A percentile compares a stretch with the other conserved stretches of the same genome.
These are phyloP conservation scores for cattle (Bos taurus) DNA, from an alignment of 2,113 vertebrate species.

Conservation along the genomic window DNA sequence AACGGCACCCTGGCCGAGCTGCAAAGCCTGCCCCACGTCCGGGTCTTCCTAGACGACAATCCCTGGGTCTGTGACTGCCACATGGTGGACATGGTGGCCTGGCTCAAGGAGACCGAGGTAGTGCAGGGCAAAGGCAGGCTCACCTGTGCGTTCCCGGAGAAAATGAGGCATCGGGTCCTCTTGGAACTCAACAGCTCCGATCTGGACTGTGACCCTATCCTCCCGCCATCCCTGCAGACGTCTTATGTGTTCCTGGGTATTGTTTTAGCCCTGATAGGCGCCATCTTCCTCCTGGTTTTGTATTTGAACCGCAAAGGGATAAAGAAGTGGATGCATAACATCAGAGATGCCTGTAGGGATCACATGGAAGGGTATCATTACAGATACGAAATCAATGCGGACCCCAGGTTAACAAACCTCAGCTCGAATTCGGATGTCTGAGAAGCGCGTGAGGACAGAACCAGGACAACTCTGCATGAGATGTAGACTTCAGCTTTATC, in stretches of 20 bases:
- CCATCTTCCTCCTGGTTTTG: conserved; percentile 97
- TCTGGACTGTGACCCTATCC: conserved; percentile 81
- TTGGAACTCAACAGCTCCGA: conserved; percentile 79
- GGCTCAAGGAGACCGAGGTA: conserved; percentile 86
- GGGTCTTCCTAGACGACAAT: conserved; percentile 82
- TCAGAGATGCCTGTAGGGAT: conserved; percentile 97
- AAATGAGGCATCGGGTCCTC: conserved; percentile 78
- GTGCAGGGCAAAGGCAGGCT: conserved; percentile 79
- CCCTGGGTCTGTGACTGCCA: conserved; percentile 92
- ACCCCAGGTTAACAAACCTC: conserved; percentile 94
- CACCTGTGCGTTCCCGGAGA: conserved; percentile 83
- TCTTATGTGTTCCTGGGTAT: conserved; percentile 96
- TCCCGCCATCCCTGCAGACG: conserved; percentile 86
- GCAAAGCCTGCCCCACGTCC: conserved; percentile 74
- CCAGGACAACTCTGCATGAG: conserved; percentile 86
- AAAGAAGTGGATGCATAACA: conserved; percentile 98
- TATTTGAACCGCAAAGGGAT: conserved; percentile 98
- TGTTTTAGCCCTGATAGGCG: conserved; percentile 95
- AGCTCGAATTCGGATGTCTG: conserved; percentile 96
- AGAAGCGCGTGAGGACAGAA: not conserved
- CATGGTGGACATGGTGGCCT: conserved; percentile 82
- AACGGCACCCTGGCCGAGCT: conserved; percentile 80
- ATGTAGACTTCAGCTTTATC: conserved; percentile 77
- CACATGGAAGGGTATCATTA: conserved; percentile 99
- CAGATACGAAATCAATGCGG: conserved; percentile 96